Evolutionary conservation across 2,113 vertebrate species (phyloP).

Genomic region (Nothocercus julius): DNA sequence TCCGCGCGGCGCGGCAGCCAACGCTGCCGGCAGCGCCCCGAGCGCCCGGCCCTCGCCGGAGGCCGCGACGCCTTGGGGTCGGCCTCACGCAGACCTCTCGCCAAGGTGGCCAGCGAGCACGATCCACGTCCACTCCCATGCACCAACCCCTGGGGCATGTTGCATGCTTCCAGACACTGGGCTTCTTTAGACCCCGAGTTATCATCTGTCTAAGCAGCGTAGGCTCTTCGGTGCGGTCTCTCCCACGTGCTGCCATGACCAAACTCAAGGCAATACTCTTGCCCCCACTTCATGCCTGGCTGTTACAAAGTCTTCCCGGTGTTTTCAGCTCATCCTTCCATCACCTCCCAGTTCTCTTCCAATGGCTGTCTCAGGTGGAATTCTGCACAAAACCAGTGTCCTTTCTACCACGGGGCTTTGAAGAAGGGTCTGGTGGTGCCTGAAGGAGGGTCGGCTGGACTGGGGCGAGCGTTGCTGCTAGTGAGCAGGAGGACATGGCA

Average conservation of each 20-base stretch:
- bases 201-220: neutral
- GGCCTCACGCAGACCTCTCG: neutral
- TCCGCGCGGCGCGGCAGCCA: neutral
- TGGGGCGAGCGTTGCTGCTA: neutral
- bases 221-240: neutral
- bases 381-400: neutral
- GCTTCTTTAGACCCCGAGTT: neutral
- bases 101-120: neutral
- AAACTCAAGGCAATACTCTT: neutral
- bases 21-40: no score
- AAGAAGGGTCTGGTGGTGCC: neutral
- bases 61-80: neutral
- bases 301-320: neutral
- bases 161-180: neutral
- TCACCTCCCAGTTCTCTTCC: neutral
- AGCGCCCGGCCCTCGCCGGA: neutral
- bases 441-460: neutral
- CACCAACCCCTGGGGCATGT: rapidly evolving
- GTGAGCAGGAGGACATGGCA: neutral
- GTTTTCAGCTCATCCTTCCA: neutral
- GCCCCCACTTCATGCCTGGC: no score
- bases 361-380: neutral
- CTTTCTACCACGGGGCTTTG: neutral
- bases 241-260: neutral
- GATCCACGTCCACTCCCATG: neutral